Evolutionary conservation across 2,888 invertebrate genomes (phyloP).

Genomic region (Pyrrhosoma nymphula): DNA sequence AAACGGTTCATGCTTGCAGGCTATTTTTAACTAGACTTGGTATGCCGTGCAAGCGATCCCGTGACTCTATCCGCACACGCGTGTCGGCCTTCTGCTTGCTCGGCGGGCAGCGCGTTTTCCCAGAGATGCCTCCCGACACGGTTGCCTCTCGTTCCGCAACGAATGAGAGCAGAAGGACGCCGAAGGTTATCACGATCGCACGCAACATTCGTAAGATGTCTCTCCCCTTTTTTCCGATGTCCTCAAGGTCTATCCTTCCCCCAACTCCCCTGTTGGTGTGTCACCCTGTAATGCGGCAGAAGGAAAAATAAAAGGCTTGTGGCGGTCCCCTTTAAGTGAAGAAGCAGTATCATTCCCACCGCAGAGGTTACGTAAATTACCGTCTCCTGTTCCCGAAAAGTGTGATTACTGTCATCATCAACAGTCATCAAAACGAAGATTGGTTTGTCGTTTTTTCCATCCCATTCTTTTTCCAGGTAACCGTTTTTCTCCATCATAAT

Average conservation of each 20-base stretch:
- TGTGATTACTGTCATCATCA: background rate
- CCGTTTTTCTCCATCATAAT: no score
- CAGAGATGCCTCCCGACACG: background rate
- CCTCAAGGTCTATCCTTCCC: background rate
- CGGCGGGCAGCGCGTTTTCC: background rate
- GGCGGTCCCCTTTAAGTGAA: background rate
- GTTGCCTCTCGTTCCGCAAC: background rate
- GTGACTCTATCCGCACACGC: background rate
- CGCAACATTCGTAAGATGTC: background rate
- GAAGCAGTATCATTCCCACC: background rate
- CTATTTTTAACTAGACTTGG: background rate
- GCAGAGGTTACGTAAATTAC: background rate
- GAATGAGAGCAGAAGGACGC: background rate
- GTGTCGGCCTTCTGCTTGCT: background rate
- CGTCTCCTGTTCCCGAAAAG: background rate
- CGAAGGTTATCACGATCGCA: slow-evolving; percentile 25
- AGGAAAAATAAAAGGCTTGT: background rate
- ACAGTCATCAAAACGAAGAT: no score
- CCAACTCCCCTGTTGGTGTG: background rate
- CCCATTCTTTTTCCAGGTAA: no score
- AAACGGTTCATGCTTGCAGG: no score
- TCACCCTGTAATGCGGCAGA: background rate
- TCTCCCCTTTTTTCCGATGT: background rate
- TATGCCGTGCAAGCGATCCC: background rate
- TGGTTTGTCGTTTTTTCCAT: no score